Conservation (phyloP, 2,888 invertebrate genomes). For the Cheilosia urbana region DNA sequence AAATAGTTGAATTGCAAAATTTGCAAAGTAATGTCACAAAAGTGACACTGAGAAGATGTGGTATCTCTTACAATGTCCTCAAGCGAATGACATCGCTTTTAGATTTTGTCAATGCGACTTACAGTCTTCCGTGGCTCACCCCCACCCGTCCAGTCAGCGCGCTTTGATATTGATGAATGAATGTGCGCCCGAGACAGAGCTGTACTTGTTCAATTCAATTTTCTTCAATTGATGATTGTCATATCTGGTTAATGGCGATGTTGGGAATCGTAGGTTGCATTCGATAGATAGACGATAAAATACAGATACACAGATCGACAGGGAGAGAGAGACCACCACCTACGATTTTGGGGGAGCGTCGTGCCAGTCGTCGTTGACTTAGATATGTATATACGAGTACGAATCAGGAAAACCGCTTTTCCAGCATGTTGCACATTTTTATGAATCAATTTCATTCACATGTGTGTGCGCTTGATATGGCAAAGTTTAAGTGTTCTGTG, state of each 20-base stretch:
- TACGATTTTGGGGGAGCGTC: conserved; percentile 66
- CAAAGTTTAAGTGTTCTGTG: conserved; percentile 41
- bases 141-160: conserved; percentile 4
- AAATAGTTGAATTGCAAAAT: conserved; percentile 12
- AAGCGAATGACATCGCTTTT: neutral
- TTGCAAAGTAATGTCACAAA: neutral
- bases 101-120: neutral
- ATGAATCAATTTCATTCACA: conserved; percentile 69
- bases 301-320: conserved; percentile 11
- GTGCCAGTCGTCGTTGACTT: conserved; percentile 17
- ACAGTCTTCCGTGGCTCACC: neutral
- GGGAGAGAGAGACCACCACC: conserved; percentile 31
- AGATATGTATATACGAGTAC: neutral
- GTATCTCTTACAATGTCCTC: neutral
- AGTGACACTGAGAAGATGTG: neutral
- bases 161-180: conserved; percentile 56
- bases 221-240: conserved; percentile 57
- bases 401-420: conserved; percentile 22
- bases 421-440: conserved; percentile 32
- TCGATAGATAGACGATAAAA: conserved; percentile 30
- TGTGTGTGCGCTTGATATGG: conserved; percentile 6
- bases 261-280: conserved; percentile 47
- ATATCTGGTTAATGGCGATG: conserved; percentile 17
- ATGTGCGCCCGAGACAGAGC: conserved; percentile 29
- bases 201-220: conserved; percentile 9